phyloP scores from a whole-genome alignment of 2,888 invertebrate species.

The Scotopteryx bipunctaria region DNA sequence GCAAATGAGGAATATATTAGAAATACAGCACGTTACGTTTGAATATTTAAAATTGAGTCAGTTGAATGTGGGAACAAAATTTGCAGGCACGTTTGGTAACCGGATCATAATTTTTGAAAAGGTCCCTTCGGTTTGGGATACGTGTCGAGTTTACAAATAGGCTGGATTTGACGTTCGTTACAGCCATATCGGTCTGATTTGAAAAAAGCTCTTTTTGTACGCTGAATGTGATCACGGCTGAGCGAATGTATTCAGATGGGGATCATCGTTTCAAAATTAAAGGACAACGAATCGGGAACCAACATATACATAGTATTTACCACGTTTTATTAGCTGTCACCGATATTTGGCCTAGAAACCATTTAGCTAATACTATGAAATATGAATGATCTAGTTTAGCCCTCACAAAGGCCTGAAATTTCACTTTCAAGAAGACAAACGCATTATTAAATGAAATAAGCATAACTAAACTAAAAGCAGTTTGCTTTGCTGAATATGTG shows the following conservation, averaged over 20 bases:
- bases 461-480: background rate
- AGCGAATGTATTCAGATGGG: slow-evolving; percentile 11
- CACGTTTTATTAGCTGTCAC: background rate
- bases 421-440: too few relatives aligned
- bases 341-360: too few relatives aligned
- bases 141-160: slow-evolving; percentile 48
- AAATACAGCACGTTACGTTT: slow-evolving; percentile 61
- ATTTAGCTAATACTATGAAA: too few relatives aligned
- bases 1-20: slow-evolving; percentile 71
- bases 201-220: slow-evolving; percentile 10
- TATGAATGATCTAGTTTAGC: too few relatives aligned
- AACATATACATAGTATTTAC: background rate
- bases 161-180: slow-evolving; percentile 25
- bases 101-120: slow-evolving; percentile 63
- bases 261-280: slow-evolving; percentile 9
- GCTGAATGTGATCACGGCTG: slow-evolving; percentile 9
- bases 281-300: slow-evolving; percentile 3
- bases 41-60: slow-evolving; percentile 62
- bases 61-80: slow-evolving; percentile 53
- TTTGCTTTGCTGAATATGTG: slow-evolving; percentile 2
- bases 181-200: slow-evolving; percentile 25
- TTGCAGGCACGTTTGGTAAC: slow-evolving; percentile 40
- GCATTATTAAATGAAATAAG: background rate
- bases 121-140: slow-evolving; percentile 54
- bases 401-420: too few relatives aligned